Conservation (phyloP, 2,888 invertebrate species). For the Eudemis profundana region DNA sequence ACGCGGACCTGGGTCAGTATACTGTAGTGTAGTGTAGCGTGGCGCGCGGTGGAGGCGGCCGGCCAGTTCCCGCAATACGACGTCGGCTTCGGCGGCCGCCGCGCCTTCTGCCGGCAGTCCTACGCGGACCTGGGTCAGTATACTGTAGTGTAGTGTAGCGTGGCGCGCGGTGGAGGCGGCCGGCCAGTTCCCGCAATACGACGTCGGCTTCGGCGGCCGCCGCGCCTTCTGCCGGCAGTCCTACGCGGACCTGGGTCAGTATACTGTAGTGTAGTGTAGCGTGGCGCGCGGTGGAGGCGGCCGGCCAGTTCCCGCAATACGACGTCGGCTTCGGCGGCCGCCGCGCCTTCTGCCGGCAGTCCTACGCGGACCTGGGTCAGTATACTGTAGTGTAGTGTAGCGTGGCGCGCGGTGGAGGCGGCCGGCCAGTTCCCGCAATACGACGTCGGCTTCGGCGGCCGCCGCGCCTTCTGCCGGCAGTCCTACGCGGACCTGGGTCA, state of each 20-base stretch:
- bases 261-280: conserved; percentile 68
- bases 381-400: conserved; percentile 59
- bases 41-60: no score
- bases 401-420: conserved; percentile 93
- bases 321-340: conserved; percentile 96
- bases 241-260: conserved; percentile 94
- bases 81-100: no score
- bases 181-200: conserved; percentile 89
- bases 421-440: conserved; percentile 90
- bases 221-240: conserved; percentile 93
- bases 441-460: conserved; percentile 95
- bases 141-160: conserved; percentile 88
- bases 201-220: conserved; percentile 95
- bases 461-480: conserved; percentile 93
- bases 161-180: conserved; percentile 94
- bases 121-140: no score
- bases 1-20: conserved; percentile 87
- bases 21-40: no score
- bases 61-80: no score
- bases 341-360: conserved; percentile 93
- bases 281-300: conserved; percentile 92
- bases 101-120: no score
- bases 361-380: conserved; percentile 89
- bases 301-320: conserved; percentile 89
- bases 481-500: conserved; percentile 89